Conservation (phyloP, 2,888 invertebrate genomes). For the Rhynchonema sp. region DNA sequence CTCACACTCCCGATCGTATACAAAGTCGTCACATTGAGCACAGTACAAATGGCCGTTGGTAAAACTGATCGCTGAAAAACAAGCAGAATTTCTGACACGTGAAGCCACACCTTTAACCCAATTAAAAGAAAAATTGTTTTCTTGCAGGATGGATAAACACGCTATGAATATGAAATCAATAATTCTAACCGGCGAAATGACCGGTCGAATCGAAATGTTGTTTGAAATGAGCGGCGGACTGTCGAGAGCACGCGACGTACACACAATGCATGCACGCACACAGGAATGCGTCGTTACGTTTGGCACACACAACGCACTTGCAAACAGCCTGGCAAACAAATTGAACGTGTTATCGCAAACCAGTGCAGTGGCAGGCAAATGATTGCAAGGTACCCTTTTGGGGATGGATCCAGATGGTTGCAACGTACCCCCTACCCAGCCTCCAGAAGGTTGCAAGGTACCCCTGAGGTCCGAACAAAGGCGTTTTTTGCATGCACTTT, state of each 20-base stretch:
- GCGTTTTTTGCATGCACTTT: too few species aligned
- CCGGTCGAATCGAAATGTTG: constrained; percentile 8
- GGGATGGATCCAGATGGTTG: too few species aligned
- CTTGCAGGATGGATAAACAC: background rate
- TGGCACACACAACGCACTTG: background rate
- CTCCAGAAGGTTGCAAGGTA: too few species aligned
- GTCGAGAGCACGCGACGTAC: constrained; percentile 10
- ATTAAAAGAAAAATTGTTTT: background rate
- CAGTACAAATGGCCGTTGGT: constrained; percentile 45
- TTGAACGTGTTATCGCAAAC: background rate
- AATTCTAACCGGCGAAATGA: constrained; percentile 10
- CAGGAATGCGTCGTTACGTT: constrained; percentile 4
- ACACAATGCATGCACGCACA: constrained; percentile 12
- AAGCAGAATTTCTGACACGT: too few species aligned
- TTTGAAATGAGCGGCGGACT: constrained; percentile 7
- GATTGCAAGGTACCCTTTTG: too few species aligned
- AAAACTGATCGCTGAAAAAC: constrained; percentile 12
- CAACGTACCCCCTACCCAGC: too few species aligned
- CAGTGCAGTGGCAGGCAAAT: background rate
- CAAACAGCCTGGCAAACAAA: background rate
- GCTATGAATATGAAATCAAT: background rate
- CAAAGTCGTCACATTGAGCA: constrained; percentile 70
- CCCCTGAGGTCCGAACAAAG: too few species aligned
- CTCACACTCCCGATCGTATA: constrained; percentile 45
- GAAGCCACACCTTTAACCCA: too few species aligned